Conservation (phyloP, 2,113 vertebrate species). For the Potamarius usumacintae region DNA sequence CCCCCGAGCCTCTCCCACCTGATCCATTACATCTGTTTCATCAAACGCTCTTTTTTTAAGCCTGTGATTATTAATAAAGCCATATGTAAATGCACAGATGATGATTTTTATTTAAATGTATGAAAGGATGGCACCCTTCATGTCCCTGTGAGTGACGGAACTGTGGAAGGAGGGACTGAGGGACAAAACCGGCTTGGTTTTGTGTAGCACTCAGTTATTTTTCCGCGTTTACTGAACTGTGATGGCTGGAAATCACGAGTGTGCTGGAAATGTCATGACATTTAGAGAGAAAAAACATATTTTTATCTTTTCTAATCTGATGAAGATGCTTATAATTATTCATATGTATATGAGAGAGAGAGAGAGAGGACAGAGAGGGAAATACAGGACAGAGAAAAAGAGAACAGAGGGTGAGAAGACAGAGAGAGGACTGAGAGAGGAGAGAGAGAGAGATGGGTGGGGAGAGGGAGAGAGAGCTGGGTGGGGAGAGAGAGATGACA, state of each 20-base stretch:
- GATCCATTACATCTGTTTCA: no score
- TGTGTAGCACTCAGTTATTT: neutral
- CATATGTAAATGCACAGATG: no score
- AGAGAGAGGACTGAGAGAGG: neutral
- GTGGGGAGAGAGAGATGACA: no score
- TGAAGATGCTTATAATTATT: neutral
- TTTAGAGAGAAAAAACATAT: neutral
- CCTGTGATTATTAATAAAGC: no score
- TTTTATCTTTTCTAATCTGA: neutral
- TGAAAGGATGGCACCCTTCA: neutral
- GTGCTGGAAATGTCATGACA: slow-evolving; percentile 25
- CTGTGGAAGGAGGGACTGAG: neutral
- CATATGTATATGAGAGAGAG: neutral
- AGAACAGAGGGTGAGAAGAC: no score
- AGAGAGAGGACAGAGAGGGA: neutral
- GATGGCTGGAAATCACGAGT: neutral
- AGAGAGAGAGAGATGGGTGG: neutral
- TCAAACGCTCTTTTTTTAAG: no score
- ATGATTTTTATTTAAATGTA: no score
- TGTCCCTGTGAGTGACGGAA: no score
- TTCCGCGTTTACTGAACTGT: neutral
- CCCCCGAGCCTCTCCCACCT: no score
- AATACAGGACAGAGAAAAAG: neutral
- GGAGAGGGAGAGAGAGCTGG: neutral
- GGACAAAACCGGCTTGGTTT: neutral